Evolutionary conservation across 2,113 vertebrate species (phyloP), one percentile per base, ranked within the genome.

Genomic region (Myiagra hebetior): DNA sequence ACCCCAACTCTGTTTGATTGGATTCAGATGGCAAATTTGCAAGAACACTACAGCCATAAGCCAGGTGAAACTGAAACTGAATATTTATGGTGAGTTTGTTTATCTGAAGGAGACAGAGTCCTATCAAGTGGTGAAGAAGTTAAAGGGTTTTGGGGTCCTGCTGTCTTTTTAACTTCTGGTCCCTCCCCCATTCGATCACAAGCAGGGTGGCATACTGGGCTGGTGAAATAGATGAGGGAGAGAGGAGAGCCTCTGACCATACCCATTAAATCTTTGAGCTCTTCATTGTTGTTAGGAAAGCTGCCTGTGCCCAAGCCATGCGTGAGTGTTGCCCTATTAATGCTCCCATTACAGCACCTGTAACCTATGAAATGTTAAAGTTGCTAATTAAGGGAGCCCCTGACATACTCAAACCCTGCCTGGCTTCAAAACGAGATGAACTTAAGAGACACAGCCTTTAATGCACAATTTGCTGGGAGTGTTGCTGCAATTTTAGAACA

Each of bases 11-110:
- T 6, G 2, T 73, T 26, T 60, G 47, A 35, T 52, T 5, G 2
- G 37, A 53, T 22, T 35, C 31, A 53, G 75, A 23, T 22, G 39
- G 60, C 37, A n/a, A 78, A 53, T 53, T 42, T 44, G 31, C 31
- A 64, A 44, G 19, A 79, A n/a, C 1, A 0, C 46, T 52, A 63
- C 11, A 33, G 30, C 46, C 2, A 0, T 20, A 62, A 62, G 13
- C 17, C 47, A 64, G 37, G 60, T 42, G 37, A 64, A 64, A 78
- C 35, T 63, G 35, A 41, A 50, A 52, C 24, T 8, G 59, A 64
- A 7, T 52, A n/a, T 23, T 64, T 35, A 28, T 44, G 59, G 30
- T 1, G 0, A 31, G 30, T 46, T 65, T 33, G 22, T 65, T 65
- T n/a, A 65, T 23, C 42, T 65, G 30, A 42, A 65, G 42, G 63